Evolutionary conservation across 1,140 invertebrate genomes (phyloP).

Genomic region (Chymomyza costata): DNA sequence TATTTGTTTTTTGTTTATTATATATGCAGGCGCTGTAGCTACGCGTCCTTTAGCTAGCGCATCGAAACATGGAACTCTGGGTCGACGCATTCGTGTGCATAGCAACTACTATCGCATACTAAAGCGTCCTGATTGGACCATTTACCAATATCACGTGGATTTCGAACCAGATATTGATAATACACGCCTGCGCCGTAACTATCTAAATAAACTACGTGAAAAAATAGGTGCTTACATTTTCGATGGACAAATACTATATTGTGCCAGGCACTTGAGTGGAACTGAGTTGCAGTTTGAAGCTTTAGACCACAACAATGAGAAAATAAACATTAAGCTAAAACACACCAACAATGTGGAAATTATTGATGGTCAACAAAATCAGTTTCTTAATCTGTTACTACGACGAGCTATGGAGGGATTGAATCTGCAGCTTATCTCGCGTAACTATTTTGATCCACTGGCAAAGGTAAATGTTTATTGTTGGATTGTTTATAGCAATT

Average conservation of each 20-base stretch:
- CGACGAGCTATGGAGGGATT: conserved; percentile 81
- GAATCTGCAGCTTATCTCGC: conserved; percentile 81
- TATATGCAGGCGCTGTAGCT: conserved; percentile 51
- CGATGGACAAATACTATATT: conserved; percentile 76
- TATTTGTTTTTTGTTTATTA: no score
- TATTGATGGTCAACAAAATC: conserved; percentile 51
- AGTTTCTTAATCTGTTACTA: conserved; percentile 80
- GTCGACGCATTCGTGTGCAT: conserved; percentile 69
- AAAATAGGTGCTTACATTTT: conserved; percentile 76
- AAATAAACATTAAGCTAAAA: conserved; percentile 53
- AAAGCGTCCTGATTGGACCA: conserved; percentile 82
- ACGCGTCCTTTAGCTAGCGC: conserved; percentile 47
- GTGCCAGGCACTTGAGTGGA: conserved; percentile 40
- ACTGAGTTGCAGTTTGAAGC: conserved; percentile 46
- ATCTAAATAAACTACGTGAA: conserved; percentile 38
- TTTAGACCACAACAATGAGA: conserved; percentile 59
- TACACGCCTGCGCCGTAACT: conserved; percentile 39
- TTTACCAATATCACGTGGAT: conserved; percentile 90
- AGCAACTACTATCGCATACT: conserved; percentile 87
- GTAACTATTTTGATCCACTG: conserved; percentile 86
- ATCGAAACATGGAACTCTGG: conserved; percentile 39
- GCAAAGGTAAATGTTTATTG: conserved; percentile 76
- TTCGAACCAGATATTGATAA: conserved; percentile 80
- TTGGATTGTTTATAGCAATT: no score
- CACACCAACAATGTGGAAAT: conserved; percentile 45